These are phyloP conservation scores for Plodia interpunctella DNA, from an alignment of 1,140 invertebrate genomes.

Conservation along the genomic window DNA sequence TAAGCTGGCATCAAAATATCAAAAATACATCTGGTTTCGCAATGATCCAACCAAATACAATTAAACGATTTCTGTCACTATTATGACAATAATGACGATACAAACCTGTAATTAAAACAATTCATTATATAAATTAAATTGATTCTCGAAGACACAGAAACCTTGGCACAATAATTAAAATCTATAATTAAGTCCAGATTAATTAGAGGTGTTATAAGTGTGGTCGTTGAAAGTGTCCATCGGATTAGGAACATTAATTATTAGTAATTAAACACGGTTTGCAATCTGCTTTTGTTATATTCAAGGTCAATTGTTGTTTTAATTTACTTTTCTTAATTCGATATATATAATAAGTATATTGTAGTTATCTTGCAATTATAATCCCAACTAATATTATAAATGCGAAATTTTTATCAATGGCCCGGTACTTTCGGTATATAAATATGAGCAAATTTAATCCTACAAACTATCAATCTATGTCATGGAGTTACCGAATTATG, in stretches of 20 bases:
- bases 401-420: no score
- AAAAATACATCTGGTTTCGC: no score
- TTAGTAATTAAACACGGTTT: not conserved
- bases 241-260: slow-evolving; percentile 4
- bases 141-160: not conserved
- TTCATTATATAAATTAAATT: not conserved
- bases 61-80: not conserved
- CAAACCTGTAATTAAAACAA: not conserved
- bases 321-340: not conserved
- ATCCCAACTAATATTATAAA: no score
- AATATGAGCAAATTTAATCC: no score
- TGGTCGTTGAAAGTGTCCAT: not conserved
- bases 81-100: not conserved
- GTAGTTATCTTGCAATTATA: no score
- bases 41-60: not conserved
- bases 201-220: slow-evolving; percentile 3
- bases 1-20: no score
- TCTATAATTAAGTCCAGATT: not conserved
- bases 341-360: no score
- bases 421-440: no score
- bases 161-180: slow-evolving; percentile 3
- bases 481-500: no score
- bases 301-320: not conserved
- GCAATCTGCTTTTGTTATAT: not conserved
- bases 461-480: no score